Evolutionary conservation across 2,888 invertebrate genomes (phyloP).

Genomic region (Ophioninae sp.): DNA sequence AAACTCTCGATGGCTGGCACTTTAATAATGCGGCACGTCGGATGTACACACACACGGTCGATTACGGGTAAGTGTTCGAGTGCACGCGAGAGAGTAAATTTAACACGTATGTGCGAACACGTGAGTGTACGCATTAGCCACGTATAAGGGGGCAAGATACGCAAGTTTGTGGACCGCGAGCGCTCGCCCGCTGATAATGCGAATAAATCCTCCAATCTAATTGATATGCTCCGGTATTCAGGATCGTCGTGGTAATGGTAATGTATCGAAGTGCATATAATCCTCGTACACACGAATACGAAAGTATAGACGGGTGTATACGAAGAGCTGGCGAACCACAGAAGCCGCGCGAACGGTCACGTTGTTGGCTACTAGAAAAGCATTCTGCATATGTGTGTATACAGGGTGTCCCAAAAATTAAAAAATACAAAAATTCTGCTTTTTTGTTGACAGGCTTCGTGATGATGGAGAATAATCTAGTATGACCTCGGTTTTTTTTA

Average conservation of each 20-base stretch:
- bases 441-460: too few species aligned
- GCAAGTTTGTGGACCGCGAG: conserved; percentile 68
- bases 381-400: neutral
- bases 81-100: neutral
- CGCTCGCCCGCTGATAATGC: conserved; percentile 66
- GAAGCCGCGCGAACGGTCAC: conserved; percentile 48
- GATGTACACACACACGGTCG: neutral
- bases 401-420: neutral
- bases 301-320: conserved; percentile 27
- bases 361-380: conserved; percentile 32
- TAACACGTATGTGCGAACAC: conserved; percentile 24
- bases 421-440: too few species aligned
- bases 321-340: conserved; percentile 40
- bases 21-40: conserved; percentile 39
- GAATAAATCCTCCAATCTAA: conserved; percentile 75
- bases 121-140: conserved; percentile 17
- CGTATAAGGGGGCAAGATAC: conserved; percentile 62
- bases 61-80: neutral
- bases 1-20: conserved; percentile 40
- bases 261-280: conserved; percentile 54
- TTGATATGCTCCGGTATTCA: conserved; percentile 65
- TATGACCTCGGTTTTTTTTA: too few species aligned
- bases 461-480: too few species aligned
- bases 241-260: conserved; percentile 58
- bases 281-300: conserved; percentile 8